phyloP scores from a whole-genome alignment of 2,797 vertebrate genomes.

The Pseudocheirus occidentalis region DNA sequence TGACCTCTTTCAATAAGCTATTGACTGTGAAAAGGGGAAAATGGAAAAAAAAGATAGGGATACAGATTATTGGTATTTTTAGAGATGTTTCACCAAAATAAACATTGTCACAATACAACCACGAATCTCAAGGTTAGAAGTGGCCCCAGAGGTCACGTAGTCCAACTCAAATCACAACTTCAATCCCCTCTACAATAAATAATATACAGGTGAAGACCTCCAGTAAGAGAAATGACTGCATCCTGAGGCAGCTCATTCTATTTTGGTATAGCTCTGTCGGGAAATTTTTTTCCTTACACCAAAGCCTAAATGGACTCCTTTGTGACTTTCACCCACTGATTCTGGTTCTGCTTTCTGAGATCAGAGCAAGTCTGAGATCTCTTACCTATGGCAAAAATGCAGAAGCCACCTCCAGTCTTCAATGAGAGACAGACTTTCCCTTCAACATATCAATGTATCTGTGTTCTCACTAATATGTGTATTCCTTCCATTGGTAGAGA shows the following conservation, averaged over 20 bases:
- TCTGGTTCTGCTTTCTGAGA: not conserved
- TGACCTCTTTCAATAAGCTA: not conserved
- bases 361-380: not conserved
- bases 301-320: not conserved
- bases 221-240: not conserved
- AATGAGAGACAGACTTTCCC: not conserved
- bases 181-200: not conserved
- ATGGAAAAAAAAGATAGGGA: not conserved
- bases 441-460: not conserved
- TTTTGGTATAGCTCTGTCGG: not conserved
- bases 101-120: not conserved
- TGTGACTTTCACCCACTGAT: not conserved
- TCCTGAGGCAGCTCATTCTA: not conserved
- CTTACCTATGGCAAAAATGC: not conserved
- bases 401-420: not conserved
- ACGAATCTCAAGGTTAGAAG: not conserved
- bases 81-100: not conserved
- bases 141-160: not conserved
- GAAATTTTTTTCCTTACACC: not conserved
- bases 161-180: not conserved
- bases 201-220: not conserved
- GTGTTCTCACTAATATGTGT: not conserved
- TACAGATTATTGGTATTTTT: not conserved
- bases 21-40: not conserved
- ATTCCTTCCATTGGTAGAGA: not conserved